Evolutionary conservation across 92 coral and sea anemone species (phyloP), one percentile per base, ranked within the genome.

Genomic region (Epizoanthus illoricatus): DNA sequence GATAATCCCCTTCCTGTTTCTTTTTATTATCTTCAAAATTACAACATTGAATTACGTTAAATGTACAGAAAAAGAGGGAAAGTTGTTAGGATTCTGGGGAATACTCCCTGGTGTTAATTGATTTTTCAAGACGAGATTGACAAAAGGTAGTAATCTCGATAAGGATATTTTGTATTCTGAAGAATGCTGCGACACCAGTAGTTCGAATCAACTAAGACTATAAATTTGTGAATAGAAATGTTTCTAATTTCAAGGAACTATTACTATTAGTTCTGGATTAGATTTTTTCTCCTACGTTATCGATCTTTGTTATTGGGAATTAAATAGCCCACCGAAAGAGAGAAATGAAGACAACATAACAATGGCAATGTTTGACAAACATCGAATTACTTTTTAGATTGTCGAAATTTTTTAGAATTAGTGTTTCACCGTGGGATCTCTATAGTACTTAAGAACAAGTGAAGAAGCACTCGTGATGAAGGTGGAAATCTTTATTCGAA

Each of bases 361-460:
- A 62, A 21, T 23, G 20, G 73, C 69, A 80, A 88, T 90, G 90
- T 92, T 92, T 92, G 89, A 90, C 94, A 90, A 92, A 90, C 89
- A 92, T 81, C 87, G 86, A 81, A 89, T 84, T 81, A 69, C 92
- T 81, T 82, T 71, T 76, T 88, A 13, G 71, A 61, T 5, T 33
- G 70, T 28, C 39, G 24, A 19, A 60, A 42, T 1, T 19, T 61
- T 76, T 40, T 9, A 60, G 43, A 61, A 57, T 60, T 62, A 41
- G 64, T 24, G 59, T 78, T 58, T 78, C 59, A 43, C 69, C 69
- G 58, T 85, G 61, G 23, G 67, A 67, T 86, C 64, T 75, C 60
- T 56, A 81, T 41, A 60, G 60, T 65, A 85, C 79, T 57, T 28
- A 79, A 62, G 73, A 64, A 79, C 64, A 76, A 84, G 49, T 54